A percentile compares a stretch with the other conserved stretches of the same genome.
phyloP scores from a whole-genome alignment of 2,797 vertebrate species.

The Lepus oiostolus region DNA sequence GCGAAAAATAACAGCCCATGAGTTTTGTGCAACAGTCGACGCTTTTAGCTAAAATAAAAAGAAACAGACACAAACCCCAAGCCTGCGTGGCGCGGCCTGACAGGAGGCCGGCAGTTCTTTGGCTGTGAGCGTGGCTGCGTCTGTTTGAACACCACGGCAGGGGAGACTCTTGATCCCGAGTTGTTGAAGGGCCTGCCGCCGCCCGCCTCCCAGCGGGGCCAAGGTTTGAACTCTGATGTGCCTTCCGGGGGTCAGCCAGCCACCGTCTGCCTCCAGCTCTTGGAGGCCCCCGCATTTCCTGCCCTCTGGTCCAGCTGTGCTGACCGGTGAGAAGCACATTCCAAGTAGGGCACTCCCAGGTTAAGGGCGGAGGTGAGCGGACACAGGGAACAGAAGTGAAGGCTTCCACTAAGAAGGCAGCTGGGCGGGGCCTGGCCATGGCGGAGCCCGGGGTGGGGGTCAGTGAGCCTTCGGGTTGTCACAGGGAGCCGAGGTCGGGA shows the following conservation, averaged over 20 bases:
- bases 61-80: neutral
- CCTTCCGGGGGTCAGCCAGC: neutral
- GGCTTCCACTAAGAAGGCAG: neutral
- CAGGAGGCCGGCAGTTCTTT: slow-evolving; percentile 41
- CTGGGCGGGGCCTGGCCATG: neutral
- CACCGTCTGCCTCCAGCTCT: neutral
- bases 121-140: neutral
- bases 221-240: slow-evolving; percentile 2
- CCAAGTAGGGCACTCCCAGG: neutral
- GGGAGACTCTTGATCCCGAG: slow-evolving; percentile 63
- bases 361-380: neutral
- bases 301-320: neutral
- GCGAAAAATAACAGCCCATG: slow-evolving; percentile 55
- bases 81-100: neutral
- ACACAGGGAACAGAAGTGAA: neutral
- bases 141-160: slow-evolving; percentile 15
- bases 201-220: neutral
- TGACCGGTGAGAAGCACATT: neutral
- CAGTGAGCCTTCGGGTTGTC: too few species aligned
- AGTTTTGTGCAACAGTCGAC: slow-evolving; percentile 32
- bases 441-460: too few species aligned
- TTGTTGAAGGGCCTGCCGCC: slow-evolving; percentile 52
- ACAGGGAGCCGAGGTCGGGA: neutral
- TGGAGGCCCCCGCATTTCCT: neutral
- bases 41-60: slow-evolving; percentile 56